Evolutionary conservation across 2,113 vertebrate genomes (phyloP), one percentile per base, ranked within the genome.

Genomic region (Onychostoma macrolepis): DNA sequence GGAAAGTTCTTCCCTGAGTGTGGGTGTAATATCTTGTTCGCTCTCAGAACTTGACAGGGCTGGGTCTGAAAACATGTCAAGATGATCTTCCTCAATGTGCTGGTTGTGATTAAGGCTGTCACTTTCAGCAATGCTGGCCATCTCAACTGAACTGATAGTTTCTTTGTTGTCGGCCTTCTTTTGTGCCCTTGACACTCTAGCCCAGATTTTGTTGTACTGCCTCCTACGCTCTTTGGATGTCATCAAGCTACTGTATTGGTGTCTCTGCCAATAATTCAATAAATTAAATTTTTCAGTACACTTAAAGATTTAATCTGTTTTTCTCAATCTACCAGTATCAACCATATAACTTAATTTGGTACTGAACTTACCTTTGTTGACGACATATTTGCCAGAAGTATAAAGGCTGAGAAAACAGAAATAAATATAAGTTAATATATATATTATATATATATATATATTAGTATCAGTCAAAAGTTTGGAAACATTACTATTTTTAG

Each of bases 221-320:
- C 69, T 72, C 69, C 0, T 48, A 17, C 26, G 45, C 3, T 78
- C 43, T 7, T 11, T 78, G 1, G 48, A 45, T 78, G 75, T 53
- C 75, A 78, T 78, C 75, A 26, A 78, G 2, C 28, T 48, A 78
- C n/a, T 78, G 26, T 78, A 30, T 5, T 30, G 45, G 17, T 78
- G 76, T 78, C 76, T 78, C 76, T 78, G 45, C 45, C 48, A 78
- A 53, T 74, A 41, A 74, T 74, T 74, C 3, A 74, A 41, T 74
- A 38, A 38, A 72, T 72, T 24, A 72, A 0, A 9, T 24, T 41
- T 38, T 41, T 38, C 21, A n/a, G 9, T n/a, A 38, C 2, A 72
- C 3, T 74, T 24, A 8, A 1, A 24, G 21, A 41, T 41, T n/a
- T n/a, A 4, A 24, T 41, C 33, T 41, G 19, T n/a, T 33, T n/a